Conservation (phyloP, 2,888 invertebrate species). For the Dryadula phaetusa region DNA sequence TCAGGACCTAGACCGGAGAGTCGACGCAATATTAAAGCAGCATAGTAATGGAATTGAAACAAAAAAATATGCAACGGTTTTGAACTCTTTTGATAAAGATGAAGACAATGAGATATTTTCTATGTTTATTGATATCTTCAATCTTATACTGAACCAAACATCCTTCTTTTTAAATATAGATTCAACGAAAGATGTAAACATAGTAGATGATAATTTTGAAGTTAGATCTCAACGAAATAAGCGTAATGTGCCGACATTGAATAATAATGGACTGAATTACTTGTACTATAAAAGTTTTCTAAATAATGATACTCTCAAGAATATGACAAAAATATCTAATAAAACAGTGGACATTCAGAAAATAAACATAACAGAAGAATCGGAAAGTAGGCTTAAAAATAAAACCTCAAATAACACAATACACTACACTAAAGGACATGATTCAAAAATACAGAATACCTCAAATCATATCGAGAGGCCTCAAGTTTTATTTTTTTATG, state of each 20-base stretch:
- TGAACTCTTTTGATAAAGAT: constrained; percentile 61
- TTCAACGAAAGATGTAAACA: constrained; percentile 45
- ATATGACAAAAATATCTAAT: not conserved
- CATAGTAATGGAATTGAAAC: constrained; percentile 68
- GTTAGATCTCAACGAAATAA: constrained; percentile 59
- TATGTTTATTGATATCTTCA: constrained; percentile 57
- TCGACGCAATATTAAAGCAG: constrained; percentile 63
- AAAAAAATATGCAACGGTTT: constrained; percentile 58
- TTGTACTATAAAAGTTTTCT: constrained; percentile 1
- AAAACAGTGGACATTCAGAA: not conserved
- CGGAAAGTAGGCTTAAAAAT: not conserved
- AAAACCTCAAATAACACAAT: constrained; percentile 6
- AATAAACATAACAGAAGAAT: constrained; percentile 28
- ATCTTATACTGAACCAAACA: constrained; percentile 62
- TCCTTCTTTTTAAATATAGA: constrained; percentile 57
- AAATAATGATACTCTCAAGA: constrained; percentile 27
- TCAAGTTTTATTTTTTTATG: constrained; percentile 60
- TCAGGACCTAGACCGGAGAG: constrained; percentile 54
- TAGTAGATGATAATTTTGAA: constrained; percentile 46
- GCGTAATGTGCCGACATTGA: constrained; percentile 49
- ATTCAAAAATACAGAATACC: constrained; percentile 33
- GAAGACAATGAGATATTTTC: constrained; percentile 60
- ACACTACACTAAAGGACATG: constrained; percentile 4
- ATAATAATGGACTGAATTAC: not conserved
- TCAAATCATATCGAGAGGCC: constrained; percentile 47